A percentile compares a stretch with the other conserved stretches of the same genome.
Evolutionary conservation across 23 tunicate genomes (phyloP).

Genomic region (Halocynthia roretzi): DNA sequence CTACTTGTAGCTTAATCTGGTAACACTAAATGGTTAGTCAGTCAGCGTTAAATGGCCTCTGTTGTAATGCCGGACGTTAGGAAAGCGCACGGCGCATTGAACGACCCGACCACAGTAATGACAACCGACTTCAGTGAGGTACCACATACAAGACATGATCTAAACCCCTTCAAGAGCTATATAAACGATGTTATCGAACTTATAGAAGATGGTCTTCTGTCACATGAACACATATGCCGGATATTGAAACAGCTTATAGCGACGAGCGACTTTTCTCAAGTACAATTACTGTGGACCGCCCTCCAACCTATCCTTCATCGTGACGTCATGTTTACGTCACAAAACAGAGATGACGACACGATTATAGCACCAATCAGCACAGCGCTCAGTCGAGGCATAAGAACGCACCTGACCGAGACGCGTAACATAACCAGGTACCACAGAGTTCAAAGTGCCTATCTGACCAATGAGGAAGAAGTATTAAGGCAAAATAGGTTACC

Average conservation of each 20-base stretch:
- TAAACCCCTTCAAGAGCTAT: no score
- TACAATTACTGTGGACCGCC: constrained; percentile 67
- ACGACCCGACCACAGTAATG: no score
- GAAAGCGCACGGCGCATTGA: no score
- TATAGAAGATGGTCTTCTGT: constrained; percentile 18
- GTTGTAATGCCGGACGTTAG: no score
- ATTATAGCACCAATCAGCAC: constrained; percentile 60
- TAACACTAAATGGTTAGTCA: no score
- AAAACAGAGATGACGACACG: constrained; percentile 30
- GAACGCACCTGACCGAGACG: constrained; percentile 59
- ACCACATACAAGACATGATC: no score
- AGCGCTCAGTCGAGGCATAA: constrained; percentile 42
- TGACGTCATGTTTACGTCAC: constrained; percentile 65
- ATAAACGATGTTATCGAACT: constrained; percentile 9
- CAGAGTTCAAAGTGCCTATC: constrained; percentile 60
- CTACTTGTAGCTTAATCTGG: no score
- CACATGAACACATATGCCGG: constrained; percentile 42
- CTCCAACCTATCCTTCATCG: constrained; percentile 60
- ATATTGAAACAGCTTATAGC: constrained; percentile 52
- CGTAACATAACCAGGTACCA: constrained; percentile 52
- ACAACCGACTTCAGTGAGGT: no score
- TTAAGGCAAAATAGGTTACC: constrained; percentile 16
- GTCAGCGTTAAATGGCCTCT: no score
- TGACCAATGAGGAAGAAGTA: constrained; percentile 57
- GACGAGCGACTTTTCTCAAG: constrained; percentile 43